A percentile compares a stretch with the other conserved stretches of the same genome.
Evolutionary conservation across 2,888 invertebrate genomes (phyloP).

Genomic region (Halocaridina rubra): DNA sequence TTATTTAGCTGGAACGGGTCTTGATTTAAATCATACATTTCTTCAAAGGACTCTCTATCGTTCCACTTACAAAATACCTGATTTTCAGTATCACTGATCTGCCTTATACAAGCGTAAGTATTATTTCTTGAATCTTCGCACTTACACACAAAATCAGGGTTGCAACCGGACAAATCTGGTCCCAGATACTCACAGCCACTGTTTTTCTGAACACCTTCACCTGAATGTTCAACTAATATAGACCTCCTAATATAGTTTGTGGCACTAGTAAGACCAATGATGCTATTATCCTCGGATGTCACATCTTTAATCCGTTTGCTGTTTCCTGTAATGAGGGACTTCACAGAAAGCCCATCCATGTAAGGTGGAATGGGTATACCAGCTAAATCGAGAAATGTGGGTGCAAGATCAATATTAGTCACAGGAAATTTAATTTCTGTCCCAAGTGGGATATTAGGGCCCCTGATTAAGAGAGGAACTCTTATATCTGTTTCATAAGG

Average conservation of each 20-base stretch:
- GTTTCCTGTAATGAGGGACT: conserved; percentile 63
- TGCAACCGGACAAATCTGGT: conserved; percentile 56
- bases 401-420: conserved; percentile 84
- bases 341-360: conserved; percentile 77
- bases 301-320: background rate
- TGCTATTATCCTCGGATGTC: background rate
- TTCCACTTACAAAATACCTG: conserved; percentile 53
- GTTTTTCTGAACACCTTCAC: conserved; percentile 76
- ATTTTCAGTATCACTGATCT: conserved; percentile 70
- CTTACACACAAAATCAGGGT: conserved; percentile 74
- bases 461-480: conserved; percentile 84
- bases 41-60: conserved; percentile 56
- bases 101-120: conserved; percentile 82
- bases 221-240: conserved; percentile 84
- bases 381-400: conserved; percentile 83
- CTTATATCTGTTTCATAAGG: conserved; percentile 90
- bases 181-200: conserved; percentile 66
- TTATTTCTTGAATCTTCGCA: conserved; percentile 89
- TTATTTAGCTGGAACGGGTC: conserved; percentile 56
- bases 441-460: conserved; percentile 74
- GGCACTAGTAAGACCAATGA: background rate
- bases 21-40: conserved; percentile 42
- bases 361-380: conserved; percentile 71
- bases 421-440: conserved; percentile 73
- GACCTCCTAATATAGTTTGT: conserved; percentile 69